These are phyloP conservation scores for human (Homo sapiens) DNA, from an alignment of 2,113 vertebrate species.

Conservation along the genomic window GRCh38 chr20:48186001-48186500, in stretches of 20 bases:
- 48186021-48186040: not conserved
- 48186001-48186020: not conserved
- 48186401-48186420: not conserved
- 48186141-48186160: not conserved
- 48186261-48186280: not conserved
- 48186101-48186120: not conserved
- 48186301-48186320: not conserved
- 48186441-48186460: not conserved
- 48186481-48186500: not conserved
- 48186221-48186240: not conserved
- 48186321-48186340: not conserved
- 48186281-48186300: not conserved
- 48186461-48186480: rapidly evolving
- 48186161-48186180: not conserved
- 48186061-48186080: too few species aligned
- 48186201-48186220: not conserved
- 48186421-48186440: not conserved
- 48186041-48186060: not conserved
- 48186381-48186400: not conserved
- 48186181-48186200: not conserved
- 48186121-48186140: not conserved
- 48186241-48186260: not conserved
- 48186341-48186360: not conserved
- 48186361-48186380: not conserved
- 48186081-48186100: not conserved